Evolutionary conservation across 2,797 vertebrate species (phyloP), one percentile per base, ranked within the genome.

Genomic region (Gambelia wislizenii): DNA sequence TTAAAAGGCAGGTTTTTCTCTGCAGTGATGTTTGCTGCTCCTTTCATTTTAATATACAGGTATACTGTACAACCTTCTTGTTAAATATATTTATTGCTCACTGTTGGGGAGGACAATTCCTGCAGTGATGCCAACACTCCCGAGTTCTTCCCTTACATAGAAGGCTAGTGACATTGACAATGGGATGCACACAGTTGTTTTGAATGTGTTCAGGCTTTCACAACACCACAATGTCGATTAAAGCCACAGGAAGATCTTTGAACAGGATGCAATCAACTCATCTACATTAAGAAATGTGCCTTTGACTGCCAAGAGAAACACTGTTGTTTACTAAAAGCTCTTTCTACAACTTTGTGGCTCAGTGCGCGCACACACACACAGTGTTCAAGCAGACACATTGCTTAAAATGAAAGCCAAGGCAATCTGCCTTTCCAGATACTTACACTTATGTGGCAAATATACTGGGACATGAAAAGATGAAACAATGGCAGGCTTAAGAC

Each of bases 201-300:
- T 52, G 61, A 87, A 87, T 88, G 89, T 91, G 86, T 92, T 2
- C 82, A 27, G 33, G 61, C 89, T 96, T 97, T 91, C 93, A 88
- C 89, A 95, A 94, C 92, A 86, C 82, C 89, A 83, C 27, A 90
- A 77, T 72, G 89, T 94, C 94, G 93, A 93, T 91, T 94, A 95
- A 94, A 96, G 87, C 86, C 81, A 84, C 79, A 91, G 92, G 89
- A 91, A 96, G 95, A 96, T 95, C 94, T 94, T 92, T 89, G 90
- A 93, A 95, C 96, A 96, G 96, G 95, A 97, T 96, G 96, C 95
- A 95, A 96, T 96, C 96, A 95, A 89, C 95, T 72, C 75, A 94
- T 94, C 94, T 94, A 80, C 96, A 74, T 92, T 95, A 95, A 90
- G 95, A 96, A 97, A 96, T 89, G 89, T 91, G 92, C 85, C 27